These are phyloP conservation scores for Semibalanus balanoides DNA, from an alignment of 1,140 invertebrate genomes.

Conservation along the genomic window DNA sequence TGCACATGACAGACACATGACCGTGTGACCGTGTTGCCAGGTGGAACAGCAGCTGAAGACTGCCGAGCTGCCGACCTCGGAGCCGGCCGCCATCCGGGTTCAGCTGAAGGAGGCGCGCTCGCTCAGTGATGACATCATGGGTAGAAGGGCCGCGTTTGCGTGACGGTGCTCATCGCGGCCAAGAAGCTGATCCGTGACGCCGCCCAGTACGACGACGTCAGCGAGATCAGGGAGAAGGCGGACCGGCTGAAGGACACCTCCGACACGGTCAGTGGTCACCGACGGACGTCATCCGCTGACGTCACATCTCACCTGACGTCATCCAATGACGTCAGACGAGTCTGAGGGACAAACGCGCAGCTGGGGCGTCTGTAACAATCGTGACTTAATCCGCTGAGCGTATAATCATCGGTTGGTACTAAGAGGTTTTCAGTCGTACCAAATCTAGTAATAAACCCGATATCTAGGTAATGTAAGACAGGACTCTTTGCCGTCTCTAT, in stretches of 20 bases:
- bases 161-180: conserved; percentile 75
- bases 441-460: too few relatives aligned
- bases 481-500: too few relatives aligned
- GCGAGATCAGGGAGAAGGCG: conserved; percentile 72
- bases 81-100: conserved; percentile 71
- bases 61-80: conserved; percentile 75
- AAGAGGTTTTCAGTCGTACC: too few relatives aligned
- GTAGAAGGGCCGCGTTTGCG: conserved; percentile 77
- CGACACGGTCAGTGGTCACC: conserved; percentile 54
- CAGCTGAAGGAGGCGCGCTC: conserved; percentile 89
- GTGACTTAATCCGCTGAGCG: too few relatives aligned
- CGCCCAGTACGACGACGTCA: conserved; percentile 70
- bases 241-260: conserved; percentile 80
- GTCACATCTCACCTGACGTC: too few relatives aligned
- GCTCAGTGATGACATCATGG: conserved; percentile 89
- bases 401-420: too few relatives aligned
- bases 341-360: too few relatives aligned
- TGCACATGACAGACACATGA: too few relatives aligned
- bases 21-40: background rate
- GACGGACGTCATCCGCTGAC: too few relatives aligned
- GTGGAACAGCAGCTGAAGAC: conserved; percentile 59
- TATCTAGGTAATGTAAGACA: too few relatives aligned
- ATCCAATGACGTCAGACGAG: too few relatives aligned
- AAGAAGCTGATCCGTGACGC: conserved; percentile 88
- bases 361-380: too few relatives aligned